Conservation (phyloP, 1,140 invertebrate genomes). For the Calycopis cecrops region DNA sequence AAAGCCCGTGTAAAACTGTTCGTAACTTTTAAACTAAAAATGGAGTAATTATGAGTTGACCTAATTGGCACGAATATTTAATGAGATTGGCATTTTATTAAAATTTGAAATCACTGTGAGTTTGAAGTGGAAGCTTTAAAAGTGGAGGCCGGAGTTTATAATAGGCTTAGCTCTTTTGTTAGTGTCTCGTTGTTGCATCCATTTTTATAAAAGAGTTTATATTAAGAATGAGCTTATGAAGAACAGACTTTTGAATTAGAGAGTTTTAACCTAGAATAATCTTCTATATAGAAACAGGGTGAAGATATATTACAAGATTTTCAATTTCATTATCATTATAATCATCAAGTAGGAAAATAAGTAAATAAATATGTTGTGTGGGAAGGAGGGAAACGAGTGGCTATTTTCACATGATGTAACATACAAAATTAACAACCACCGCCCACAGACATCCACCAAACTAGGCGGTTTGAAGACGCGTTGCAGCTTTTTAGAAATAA, state of each 20-base stretch:
- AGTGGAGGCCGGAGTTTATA: constrained; percentile 14
- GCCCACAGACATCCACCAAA: too few species aligned
- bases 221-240: not conserved
- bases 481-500: too few species aligned
- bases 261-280: not conserved
- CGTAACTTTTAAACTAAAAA: constrained; percentile 16
- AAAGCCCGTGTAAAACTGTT: constrained; percentile 11
- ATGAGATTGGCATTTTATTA: constrained; percentile 17
- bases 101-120: constrained; percentile 14
- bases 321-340: too few species aligned
- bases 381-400: too few species aligned
- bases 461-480: too few species aligned
- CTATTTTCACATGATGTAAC: too few species aligned
- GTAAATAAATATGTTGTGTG: too few species aligned
- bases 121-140: constrained; percentile 8
- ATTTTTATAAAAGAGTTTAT: not conserved
- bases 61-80: constrained; percentile 20
- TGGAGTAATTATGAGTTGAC: constrained; percentile 22
- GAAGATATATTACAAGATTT: too few species aligned
- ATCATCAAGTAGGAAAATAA: too few species aligned
- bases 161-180: constrained; percentile 4
- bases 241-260: not conserved
- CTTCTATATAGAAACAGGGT: not conserved
- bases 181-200: too few species aligned
- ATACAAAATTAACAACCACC: too few species aligned